Percentiles rank a stretch among this genome's conserved stretches.
Conservation (phyloP, 2,113 vertebrate genomes). For the Melanocharis versteri region DNA sequence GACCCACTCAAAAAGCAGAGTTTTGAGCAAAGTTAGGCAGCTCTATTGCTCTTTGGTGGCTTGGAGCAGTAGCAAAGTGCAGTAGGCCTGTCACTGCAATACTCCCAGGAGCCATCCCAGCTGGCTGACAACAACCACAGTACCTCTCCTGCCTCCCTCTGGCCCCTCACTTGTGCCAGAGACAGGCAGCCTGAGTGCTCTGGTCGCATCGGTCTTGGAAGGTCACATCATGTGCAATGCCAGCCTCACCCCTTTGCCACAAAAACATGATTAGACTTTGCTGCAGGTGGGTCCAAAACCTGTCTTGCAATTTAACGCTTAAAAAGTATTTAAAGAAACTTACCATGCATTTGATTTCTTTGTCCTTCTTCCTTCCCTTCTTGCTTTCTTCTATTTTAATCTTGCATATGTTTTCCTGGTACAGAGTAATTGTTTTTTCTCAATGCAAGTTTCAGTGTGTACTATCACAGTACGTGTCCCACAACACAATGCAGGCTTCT, state of each 20-base stretch:
- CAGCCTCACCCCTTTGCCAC: not conserved
- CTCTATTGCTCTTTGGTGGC: not conserved
- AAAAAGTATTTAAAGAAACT: not conserved
- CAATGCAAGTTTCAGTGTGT: not conserved
- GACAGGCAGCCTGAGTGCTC: not conserved
- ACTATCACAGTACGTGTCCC: not conserved
- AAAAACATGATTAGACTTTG: not conserved
- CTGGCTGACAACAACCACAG: rapidly evolving
- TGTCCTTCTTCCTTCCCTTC: not conserved
- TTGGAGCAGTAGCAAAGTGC: not conserved
- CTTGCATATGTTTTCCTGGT: not conserved
- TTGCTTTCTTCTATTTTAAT: not conserved
- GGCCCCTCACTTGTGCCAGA: rapidly evolving
- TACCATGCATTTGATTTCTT: not conserved
- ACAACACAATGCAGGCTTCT: not conserved
- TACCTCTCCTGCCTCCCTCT: not conserved
- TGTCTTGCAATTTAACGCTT: not conserved
- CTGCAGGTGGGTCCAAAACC: not conserved
- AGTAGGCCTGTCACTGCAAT: not conserved
- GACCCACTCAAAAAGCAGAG: not conserved
- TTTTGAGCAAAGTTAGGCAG: not conserved
- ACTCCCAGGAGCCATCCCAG: not conserved
- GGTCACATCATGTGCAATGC: not conserved
- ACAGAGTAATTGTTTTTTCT: not conserved
- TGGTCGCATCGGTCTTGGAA: not conserved